Conservation (phyloP, 2,113 vertebrate species). For the Oncorhynchus clarkii region DNA sequence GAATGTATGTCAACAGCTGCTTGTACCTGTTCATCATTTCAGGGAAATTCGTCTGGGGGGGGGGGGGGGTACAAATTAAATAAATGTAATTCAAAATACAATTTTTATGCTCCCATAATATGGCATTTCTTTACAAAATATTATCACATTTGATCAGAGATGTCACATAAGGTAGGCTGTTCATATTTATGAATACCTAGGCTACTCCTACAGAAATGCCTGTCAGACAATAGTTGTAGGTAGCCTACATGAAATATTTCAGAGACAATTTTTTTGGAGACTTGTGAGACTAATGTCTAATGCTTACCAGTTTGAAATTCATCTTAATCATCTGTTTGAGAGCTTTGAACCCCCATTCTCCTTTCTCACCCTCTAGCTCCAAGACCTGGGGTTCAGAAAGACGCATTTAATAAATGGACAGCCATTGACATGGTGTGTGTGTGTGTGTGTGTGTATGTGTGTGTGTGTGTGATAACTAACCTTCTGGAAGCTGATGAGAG, state of each 20-base stretch:
- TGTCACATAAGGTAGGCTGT: neutral
- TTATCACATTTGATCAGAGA: no score
- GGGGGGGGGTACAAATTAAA: neutral
- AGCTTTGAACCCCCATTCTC: slow-evolving; percentile 99
- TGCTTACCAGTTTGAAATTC: slow-evolving; percentile 96
- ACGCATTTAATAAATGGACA: neutral
- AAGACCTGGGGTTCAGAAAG: slow-evolving; percentile 84
- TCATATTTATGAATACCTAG: neutral
- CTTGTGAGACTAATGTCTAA: slow-evolving; percentile 85
- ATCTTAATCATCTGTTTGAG: slow-evolving; percentile 99
- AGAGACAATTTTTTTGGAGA: neutral
- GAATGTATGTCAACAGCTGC: slow-evolving; percentile 96
- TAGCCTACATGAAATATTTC: neutral
- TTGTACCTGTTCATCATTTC: slow-evolving; percentile 99
- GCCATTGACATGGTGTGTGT: neutral
- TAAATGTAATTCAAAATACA: no score
- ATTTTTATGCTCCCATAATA: no score
- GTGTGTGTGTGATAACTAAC: slow-evolving; percentile 55
- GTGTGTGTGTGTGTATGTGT: neutral
- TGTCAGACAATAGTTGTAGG: no score
- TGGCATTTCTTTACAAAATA: no score
- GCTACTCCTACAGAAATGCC: no score
- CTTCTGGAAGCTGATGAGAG: slow-evolving; percentile 98
- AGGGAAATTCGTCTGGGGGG: slow-evolving; percentile 90
- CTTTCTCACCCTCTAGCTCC: slow-evolving; percentile 98